A percentile compares a stretch with the other conserved stretches of the same genome.
phyloP scores from a whole-genome alignment of 2,888 invertebrate species.

The Lottia scabra region DNA sequence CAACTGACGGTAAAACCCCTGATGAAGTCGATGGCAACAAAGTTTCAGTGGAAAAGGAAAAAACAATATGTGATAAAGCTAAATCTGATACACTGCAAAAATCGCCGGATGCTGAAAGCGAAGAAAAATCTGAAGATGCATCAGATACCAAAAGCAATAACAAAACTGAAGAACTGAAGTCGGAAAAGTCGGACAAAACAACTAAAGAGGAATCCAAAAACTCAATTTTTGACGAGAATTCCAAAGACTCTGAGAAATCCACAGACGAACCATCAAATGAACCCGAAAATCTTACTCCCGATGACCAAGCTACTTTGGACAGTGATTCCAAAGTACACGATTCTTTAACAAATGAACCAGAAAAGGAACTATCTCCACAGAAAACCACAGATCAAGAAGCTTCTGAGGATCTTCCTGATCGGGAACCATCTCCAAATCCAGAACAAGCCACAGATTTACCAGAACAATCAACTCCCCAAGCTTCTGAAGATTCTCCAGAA shows the following conservation, averaged over 20 bases:
- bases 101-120: not conserved
- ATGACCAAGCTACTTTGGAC: no score
- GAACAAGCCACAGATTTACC: no score
- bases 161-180: not conserved
- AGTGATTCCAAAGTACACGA: no score
- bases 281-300: not conserved
- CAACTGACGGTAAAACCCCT: no score
- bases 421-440: no score
- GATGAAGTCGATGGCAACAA: no score
- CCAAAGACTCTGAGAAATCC: not conserved
- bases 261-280: not conserved
- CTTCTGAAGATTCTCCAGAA: no score
- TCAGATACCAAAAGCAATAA: not conserved
- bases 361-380: slow-evolving; percentile 19
- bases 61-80: no score
- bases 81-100: no score
- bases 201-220: not conserved
- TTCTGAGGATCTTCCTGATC: not conserved
- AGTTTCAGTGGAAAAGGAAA: no score
- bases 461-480: no score
- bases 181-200: not conserved
- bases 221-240: not conserved
- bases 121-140: slow-evolving; percentile 9
- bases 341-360: slow-evolving; percentile 24
- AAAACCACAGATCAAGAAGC: not conserved